phyloP scores from a whole-genome alignment of 2,113 vertebrate species.

The Plestiodon gilberti region DNA sequence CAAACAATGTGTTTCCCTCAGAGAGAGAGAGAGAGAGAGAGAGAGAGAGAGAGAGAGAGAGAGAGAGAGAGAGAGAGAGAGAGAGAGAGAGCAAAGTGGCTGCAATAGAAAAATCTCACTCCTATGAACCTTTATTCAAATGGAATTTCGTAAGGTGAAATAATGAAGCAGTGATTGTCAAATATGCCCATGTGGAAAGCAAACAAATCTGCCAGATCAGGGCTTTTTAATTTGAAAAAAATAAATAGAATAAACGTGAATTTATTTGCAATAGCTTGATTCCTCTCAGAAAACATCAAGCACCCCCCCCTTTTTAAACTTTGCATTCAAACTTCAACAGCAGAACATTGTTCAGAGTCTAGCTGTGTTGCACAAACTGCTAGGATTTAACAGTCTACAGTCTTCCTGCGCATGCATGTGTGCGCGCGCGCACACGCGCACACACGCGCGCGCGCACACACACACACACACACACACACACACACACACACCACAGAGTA shows the following conservation, averaged over 20 bases:
- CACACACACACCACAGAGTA: not conserved
- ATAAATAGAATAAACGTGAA: conserved; percentile 66
- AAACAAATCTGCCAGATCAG: conserved; percentile 65
- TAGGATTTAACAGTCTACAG: not conserved
- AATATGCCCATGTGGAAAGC: conserved; percentile 57
- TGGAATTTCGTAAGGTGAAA: conserved; percentile 61
- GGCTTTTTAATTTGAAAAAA: conserved; percentile 67
- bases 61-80: not conserved
- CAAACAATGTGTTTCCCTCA: conserved; percentile 33
- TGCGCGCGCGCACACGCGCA: too few species aligned
- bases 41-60: not conserved
- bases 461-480: accelerated
- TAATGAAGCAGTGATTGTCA: conserved; percentile 65
- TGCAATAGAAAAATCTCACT: not conserved
- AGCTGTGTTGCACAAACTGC: not conserved
- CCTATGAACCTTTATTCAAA: conserved; percentile 31
- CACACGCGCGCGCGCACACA: accelerated
- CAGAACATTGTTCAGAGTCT: not conserved
- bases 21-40: too few species aligned
- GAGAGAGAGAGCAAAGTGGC: not conserved
- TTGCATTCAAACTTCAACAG: conserved; percentile 47
- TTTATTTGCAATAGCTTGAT: conserved; percentile 65
- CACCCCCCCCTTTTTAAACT: conserved; percentile 37
- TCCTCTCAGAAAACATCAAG: conserved; percentile 33
- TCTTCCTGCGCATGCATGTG: not conserved